Percentiles rank a stretch among this genome's conserved stretches.
Evolutionary conservation across 2,113 vertebrate species (phyloP).

Genomic region (human): GRCh38 chr16:58476501-58477000

Average conservation of each 20-base stretch:
- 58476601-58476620: fast-evolving
- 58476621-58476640: background rate
- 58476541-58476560: background rate
- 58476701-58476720: fast-evolving
- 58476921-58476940: background rate
- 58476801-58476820: background rate
- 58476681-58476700: fast-evolving
- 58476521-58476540: background rate
- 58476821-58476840: background rate
- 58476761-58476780: background rate
- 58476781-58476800: background rate
- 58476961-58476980: background rate
- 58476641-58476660: background rate
- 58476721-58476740: background rate
- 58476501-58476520: background rate
- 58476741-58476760: fast-evolving
- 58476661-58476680: background rate
- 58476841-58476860: background rate
- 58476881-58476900: background rate
- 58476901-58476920: background rate
- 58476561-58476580: background rate
- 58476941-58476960: background rate
- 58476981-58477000: background rate
- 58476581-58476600: background rate
- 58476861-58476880: background rate